phyloP scores from a whole-genome alignment of 2,888 invertebrate genomes.

The Dryococelus australis region DNA sequence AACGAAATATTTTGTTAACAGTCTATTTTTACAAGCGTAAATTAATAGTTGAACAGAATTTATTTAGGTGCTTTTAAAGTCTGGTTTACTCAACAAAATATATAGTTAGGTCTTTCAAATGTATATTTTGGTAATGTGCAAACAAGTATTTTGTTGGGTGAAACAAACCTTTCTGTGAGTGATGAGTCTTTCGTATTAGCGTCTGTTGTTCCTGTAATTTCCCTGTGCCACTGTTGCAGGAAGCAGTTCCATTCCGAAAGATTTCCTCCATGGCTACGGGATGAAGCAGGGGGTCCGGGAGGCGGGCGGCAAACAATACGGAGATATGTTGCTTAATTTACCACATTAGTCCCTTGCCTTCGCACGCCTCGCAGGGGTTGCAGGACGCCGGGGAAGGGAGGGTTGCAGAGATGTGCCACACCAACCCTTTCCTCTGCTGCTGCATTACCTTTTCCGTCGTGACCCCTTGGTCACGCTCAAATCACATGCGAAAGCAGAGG shows the following conservation, averaged over 20 bases:
- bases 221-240: background rate
- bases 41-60: too few species aligned
- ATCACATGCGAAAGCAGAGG: background rate
- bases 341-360: constrained; percentile 13
- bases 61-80: too few species aligned
- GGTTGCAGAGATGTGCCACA: background rate
- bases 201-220: background rate
- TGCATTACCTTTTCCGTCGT: too few species aligned
- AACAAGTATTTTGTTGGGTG: too few species aligned
- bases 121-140: too few species aligned
- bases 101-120: too few species aligned
- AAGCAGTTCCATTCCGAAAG: background rate
- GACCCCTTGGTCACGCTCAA: background rate
- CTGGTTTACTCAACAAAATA: too few species aligned
- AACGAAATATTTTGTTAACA: too few species aligned
- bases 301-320: background rate
- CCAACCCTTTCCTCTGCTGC: background rate
- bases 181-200: too few species aligned
- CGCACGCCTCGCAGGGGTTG: background rate
- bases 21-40: too few species aligned
- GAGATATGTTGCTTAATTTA: constrained; percentile 26
- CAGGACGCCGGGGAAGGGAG: background rate
- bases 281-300: background rate
- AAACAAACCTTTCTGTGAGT: too few species aligned
- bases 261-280: background rate